phyloP scores from a whole-genome alignment of 2,888 invertebrate species.

The Sarcophaga rosellei region DNA sequence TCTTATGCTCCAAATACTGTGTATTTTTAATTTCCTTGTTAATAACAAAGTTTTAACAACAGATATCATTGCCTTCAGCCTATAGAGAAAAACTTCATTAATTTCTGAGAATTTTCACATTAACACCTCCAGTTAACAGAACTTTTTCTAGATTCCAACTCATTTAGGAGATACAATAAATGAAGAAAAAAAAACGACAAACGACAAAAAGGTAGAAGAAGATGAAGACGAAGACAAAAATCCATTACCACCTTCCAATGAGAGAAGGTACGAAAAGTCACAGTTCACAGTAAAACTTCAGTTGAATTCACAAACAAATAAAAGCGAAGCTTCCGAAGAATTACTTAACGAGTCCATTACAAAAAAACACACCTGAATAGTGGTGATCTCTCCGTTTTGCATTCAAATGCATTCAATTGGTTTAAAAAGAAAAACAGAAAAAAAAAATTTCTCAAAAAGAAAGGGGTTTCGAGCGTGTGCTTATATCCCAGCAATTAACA shows the following conservation, averaged over 20 bases:
- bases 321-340: slow-evolving; percentile 77
- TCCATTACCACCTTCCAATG: slow-evolving; percentile 66
- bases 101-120: slow-evolving; percentile 23
- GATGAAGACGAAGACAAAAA: not conserved
- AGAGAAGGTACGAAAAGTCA: slow-evolving; percentile 75
- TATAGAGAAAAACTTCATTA: slow-evolving; percentile 7
- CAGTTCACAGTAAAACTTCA: slow-evolving; percentile 75
- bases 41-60: not conserved
- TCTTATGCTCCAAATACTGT: not conserved
- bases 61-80: not conserved
- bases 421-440: not conserved
- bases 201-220: not conserved
- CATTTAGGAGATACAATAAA: not conserved
- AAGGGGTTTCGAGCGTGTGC: slow-evolving; percentile 49
- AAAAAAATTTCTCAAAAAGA: not conserved
- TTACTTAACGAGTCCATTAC: slow-evolving; percentile 55
- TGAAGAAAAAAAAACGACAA: slow-evolving; percentile 1
- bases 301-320: slow-evolving; percentile 76
- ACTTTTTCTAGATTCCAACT: not conserved
- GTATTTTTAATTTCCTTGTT: not conserved
- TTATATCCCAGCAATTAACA: slow-evolving; percentile 59
- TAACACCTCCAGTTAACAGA: slow-evolving; percentile 16
- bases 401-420: slow-evolving; percentile 8
- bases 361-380: not conserved
- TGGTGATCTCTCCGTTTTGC: not conserved